Base-by-base conservation (phyloP, 1,140 invertebrate species). In the Agraylea sexmaculata region DNA sequence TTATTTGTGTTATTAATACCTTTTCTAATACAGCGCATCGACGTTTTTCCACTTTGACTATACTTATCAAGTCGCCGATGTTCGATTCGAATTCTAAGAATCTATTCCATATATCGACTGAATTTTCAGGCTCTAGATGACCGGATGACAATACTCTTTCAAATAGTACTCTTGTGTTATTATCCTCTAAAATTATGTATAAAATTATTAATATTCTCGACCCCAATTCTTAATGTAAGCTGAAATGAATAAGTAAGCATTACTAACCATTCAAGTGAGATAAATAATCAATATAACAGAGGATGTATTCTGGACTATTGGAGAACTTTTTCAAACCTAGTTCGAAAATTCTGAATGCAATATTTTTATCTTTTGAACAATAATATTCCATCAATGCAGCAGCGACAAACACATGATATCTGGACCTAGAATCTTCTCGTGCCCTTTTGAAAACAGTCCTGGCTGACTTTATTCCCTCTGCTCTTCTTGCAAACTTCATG, bases 311-410 rank as follows among this genome's bases (percentile, higher is more conserved):
- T 0, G 92, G 84, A 59, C 88, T 86, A 52, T 90, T 82, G 0
- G 81, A 83, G 64, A 92, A 98, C 59, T 94, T 95, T 62, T 99
- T 99, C 11, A 99, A 66, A 1, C 94, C 96, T 15, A 99, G 68
- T 64, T 99, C 94, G 65, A 99, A 99, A 51, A 99, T 98, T 49
- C 92, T 78, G 57, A 97, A 93, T 1, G 95, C 94, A 38, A 99
- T 90, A 58, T 91, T 92, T 64, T 96, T 94, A 62, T 99, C 94
- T 72, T 99, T 99, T 37, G 87, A 96, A 58, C 93, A 98, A 57
- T 97, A 98, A 62, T 99, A 99, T 68, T 99, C 96, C 91, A 99
- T 98, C 0, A 97, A 67, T 1, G 94, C 92, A 11, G 94, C 93
- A 1, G 92, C 84, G 2, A 97, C 90, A 57, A 87, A 99, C 27